A percentile compares a stretch with the other conserved stretches of the same genome.
phyloP scores from a whole-genome alignment of 1,140 invertebrate genomes.

The Drosophila ficusphila region DNA sequence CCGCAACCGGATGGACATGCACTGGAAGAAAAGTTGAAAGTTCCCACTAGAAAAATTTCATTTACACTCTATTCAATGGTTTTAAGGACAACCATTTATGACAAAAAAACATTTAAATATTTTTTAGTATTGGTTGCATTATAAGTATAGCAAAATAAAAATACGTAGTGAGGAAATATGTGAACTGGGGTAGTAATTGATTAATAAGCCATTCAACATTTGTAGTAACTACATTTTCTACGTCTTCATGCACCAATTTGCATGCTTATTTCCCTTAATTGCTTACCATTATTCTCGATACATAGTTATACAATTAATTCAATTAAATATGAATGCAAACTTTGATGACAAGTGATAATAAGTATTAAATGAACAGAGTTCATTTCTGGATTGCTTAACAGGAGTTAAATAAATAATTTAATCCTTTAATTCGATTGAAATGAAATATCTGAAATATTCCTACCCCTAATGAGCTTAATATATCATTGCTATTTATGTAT shows the following conservation, averaged over 20 bases:
- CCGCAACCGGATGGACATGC: not conserved
- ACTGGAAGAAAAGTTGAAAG: constrained; percentile 6
- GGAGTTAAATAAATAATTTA: not conserved
- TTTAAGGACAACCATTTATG: too few relatives aligned
- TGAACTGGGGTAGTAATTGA: not conserved
- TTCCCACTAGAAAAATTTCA: too few relatives aligned
- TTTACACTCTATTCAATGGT: too few relatives aligned
- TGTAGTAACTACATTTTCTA: not conserved
- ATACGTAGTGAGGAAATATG: too few relatives aligned
- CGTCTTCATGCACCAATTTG: not conserved
- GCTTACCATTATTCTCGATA: not conserved
- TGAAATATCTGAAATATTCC: not conserved
- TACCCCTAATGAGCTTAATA: not conserved
- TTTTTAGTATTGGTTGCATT: too few relatives aligned
- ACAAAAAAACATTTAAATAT: too few relatives aligned
- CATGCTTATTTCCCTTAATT: too few relatives aligned
- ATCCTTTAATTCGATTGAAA: not conserved
- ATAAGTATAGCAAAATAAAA: too few relatives aligned
- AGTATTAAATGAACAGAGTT: not conserved
- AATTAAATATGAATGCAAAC: not conserved
- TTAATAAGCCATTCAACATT: not conserved
- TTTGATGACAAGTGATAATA: not conserved
- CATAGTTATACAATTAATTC: not conserved
- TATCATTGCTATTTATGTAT: not conserved
- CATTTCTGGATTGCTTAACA: not conserved